Evolutionary conservation across 92 coral and sea anemone species (phyloP).

Genomic region (Heliopora coerulea): DNA sequence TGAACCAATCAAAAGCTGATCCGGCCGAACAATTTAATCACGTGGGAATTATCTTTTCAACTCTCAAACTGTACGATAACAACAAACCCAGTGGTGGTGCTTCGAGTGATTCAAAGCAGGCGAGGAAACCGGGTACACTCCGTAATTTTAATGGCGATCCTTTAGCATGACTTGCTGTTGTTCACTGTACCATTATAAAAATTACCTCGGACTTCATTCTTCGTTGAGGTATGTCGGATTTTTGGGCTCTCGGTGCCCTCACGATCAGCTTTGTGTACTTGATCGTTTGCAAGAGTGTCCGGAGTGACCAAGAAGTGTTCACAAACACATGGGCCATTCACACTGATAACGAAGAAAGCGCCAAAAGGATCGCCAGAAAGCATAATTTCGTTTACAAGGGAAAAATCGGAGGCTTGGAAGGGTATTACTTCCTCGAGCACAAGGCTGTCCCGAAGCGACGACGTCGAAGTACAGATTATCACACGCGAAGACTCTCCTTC

Average conservation of each 20-base stretch:
- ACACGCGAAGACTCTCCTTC: constrained; percentile 65
- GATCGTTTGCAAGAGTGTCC: constrained; percentile 13
- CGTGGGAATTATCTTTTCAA: constrained; percentile 11
- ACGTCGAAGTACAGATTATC: constrained; percentile 65
- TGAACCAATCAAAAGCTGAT: constrained; percentile 19
- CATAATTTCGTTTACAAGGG: constrained; percentile 81
- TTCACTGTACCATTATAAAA: background rate
- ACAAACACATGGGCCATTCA: constrained; percentile 95
- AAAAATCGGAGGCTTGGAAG: constrained; percentile 77
- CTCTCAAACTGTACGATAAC: background rate
- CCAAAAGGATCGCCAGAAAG: constrained; percentile 74
- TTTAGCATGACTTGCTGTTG: constrained; percentile 4
- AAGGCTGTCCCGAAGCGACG: constrained; percentile 60
- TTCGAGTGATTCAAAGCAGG: background rate
- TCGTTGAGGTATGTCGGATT: constrained; percentile 2
- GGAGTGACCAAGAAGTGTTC: constrained; percentile 46
- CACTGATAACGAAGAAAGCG: constrained; percentile 76
- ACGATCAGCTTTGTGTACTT: constrained; percentile 3
- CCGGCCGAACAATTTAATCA: background rate
- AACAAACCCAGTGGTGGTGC: background rate
- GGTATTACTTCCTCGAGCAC: constrained; percentile 78
- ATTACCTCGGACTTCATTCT: background rate
- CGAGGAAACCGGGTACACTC: background rate
- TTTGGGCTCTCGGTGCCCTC: background rate
- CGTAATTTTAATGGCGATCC: background rate